Evolutionary conservation across 2,888 invertebrate species (phyloP).

Genomic region (Eurytoma californica): DNA sequence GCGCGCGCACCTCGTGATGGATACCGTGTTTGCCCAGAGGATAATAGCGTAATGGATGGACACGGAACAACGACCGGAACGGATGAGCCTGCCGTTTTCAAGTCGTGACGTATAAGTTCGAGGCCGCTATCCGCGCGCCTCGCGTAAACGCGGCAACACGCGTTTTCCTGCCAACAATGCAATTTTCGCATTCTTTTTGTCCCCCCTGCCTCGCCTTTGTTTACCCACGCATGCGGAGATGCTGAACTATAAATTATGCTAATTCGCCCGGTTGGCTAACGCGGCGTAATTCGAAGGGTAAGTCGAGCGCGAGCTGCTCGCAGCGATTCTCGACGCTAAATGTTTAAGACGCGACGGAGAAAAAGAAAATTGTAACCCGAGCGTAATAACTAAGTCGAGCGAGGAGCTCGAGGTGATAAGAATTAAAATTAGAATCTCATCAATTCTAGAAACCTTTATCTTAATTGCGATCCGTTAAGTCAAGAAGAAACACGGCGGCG

Average conservation of each 20-base stretch:
- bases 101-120: constrained; percentile 50
- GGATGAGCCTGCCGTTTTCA: constrained; percentile 60
- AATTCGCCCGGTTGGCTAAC: not conserved
- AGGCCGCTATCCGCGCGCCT: constrained; percentile 20
- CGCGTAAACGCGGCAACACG: constrained; percentile 28
- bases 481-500: not conserved
- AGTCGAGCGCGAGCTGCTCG: not conserved
- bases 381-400: constrained; percentile 32
- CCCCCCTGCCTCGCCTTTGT: not conserved
- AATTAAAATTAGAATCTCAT: constrained; percentile 37
- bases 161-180: constrained; percentile 32
- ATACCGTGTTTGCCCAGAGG: constrained; percentile 69
- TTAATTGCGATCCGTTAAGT: constrained; percentile 21
- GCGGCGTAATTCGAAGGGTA: not conserved
- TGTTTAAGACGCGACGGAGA: not conserved
- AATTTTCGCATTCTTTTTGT: constrained; percentile 9
- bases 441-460: constrained; percentile 20
- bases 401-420: constrained; percentile 9
- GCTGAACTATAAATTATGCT: not conserved
- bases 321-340: not conserved
- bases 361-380: constrained; percentile 28
- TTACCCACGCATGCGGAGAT: not conserved
- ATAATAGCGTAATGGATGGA: constrained; percentile 72
- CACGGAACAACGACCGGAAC: constrained; percentile 67
- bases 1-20: constrained; percentile 56